Evolutionary conservation across 2,113 vertebrate genomes (phyloP).

Genomic region (Cyphomyrus discorhynchus): DNA sequence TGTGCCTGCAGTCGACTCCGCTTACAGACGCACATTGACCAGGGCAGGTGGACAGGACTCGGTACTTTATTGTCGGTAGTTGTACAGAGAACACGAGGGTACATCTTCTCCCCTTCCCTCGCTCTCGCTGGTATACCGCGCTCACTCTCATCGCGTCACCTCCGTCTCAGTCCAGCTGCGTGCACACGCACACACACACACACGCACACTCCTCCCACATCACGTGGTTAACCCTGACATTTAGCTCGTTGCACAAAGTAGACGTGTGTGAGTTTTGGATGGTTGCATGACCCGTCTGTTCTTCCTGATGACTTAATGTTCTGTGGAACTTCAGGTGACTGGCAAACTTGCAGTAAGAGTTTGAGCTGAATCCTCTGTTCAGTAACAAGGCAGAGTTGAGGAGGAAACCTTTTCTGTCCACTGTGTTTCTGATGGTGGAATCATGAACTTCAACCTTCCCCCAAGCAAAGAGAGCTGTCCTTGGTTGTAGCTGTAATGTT

Average conservation of each 20-base stretch:
- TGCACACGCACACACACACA: too few relatives aligned
- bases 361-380: neutral
- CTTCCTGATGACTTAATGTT: neutral
- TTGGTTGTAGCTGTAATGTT: neutral
- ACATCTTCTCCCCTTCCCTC: too few relatives aligned
- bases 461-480: neutral
- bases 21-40: too few relatives aligned
- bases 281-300: neutral
- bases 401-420: neutral
- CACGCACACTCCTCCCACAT: too few relatives aligned
- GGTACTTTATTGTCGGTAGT: too few relatives aligned
- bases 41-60: too few relatives aligned
- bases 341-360: neutral
- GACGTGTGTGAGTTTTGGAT: neutral
- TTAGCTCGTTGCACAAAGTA: neutral
- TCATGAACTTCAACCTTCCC: neutral
- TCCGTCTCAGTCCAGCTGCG: too few relatives aligned
- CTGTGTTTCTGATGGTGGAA: neutral
- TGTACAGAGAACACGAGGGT: too few relatives aligned
- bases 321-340: neutral
- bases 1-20: too few relatives aligned
- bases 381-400: neutral
- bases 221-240: too few relatives aligned
- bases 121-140: too few relatives aligned
- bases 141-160: too few relatives aligned